Conservation (phyloP, 2,888 invertebrate species). For the Scrobipalpa costella region DNA sequence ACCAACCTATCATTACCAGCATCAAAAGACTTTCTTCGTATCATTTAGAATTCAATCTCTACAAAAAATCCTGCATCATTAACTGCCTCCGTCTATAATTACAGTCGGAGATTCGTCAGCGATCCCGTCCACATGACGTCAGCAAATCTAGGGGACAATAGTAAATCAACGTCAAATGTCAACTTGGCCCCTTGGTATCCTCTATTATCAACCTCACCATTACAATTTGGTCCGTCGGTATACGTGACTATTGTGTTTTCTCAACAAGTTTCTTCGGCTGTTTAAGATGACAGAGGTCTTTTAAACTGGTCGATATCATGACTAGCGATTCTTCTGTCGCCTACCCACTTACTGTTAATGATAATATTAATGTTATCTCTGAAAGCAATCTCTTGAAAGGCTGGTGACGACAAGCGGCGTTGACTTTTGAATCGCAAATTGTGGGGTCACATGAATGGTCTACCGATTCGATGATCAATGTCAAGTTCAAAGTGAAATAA, state of each 20-base stretch:
- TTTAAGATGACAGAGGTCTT: conserved; percentile 48
- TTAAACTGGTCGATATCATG: conserved; percentile 52
- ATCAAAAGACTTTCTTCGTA: conserved; percentile 19
- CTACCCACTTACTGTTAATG: conserved; percentile 75
- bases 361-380: conserved; percentile 76
- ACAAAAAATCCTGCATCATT: conserved; percentile 36
- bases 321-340: conserved; percentile 73
- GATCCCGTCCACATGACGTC: conserved; percentile 56
- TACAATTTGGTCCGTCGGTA: conserved; percentile 46
- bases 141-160: conserved; percentile 67
- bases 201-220: conserved; percentile 54
- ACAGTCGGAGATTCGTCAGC: conserved; percentile 41
- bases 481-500: conserved; percentile 16
- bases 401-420: conserved; percentile 42
- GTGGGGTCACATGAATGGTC: conserved; percentile 15
- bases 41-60: conserved; percentile 21
- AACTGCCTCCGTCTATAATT: conserved; percentile 29
- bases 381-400: conserved; percentile 62
- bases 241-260: conserved; percentile 47
- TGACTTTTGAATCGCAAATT: conserved; percentile 52
- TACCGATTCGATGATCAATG: conserved; percentile 13
- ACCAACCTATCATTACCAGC: conserved; percentile 13
- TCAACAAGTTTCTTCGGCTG: conserved; percentile 30
- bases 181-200: conserved; percentile 64
- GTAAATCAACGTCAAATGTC: conserved; percentile 80